phyloP scores from a whole-genome alignment of 2,113 vertebrate species.

The Catagonus wagneri region DNA sequence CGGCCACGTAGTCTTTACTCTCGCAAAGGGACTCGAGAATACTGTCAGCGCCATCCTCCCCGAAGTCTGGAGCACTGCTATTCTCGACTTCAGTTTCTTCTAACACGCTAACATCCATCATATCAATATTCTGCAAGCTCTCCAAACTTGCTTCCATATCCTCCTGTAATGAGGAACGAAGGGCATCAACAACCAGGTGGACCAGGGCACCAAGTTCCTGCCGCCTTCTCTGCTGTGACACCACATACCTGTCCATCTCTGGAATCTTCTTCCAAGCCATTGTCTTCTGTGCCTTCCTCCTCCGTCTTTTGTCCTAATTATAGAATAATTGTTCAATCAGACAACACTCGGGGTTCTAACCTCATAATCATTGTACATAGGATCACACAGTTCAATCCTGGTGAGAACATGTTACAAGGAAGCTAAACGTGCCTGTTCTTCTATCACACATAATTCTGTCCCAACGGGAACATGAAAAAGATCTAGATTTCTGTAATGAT shows the following conservation, averaged over 20 bases:
- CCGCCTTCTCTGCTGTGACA: accelerated
- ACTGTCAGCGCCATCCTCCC: constrained; percentile 87
- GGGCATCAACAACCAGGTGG: not conserved
- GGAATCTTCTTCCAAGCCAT: constrained; percentile 93
- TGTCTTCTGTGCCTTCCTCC: constrained; percentile 92
- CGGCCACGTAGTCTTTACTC: constrained; percentile 85
- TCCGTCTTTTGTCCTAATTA: constrained; percentile 90
- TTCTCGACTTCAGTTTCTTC: constrained; percentile 93
- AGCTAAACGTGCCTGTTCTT: not conserved
- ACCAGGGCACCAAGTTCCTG: not conserved
- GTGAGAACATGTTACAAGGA: not conserved
- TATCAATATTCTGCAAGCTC: constrained; percentile 92
- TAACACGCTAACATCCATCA: constrained; percentile 93
- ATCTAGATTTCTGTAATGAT: not conserved
- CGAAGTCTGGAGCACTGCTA: constrained; percentile 86
- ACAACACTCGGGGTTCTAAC: not conserved
- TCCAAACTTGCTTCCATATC: constrained; percentile 90
- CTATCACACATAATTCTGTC: not conserved
- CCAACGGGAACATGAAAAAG: not conserved
- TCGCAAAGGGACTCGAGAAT: constrained; percentile 86
- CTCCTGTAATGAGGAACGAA: constrained; percentile 85
- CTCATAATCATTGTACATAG: not conserved
- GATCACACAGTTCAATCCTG: not conserved
- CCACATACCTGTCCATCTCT: constrained; percentile 92
- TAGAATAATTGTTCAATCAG: constrained; percentile 22